A percentile compares a stretch with the other conserved stretches of the same genome.
These are phyloP conservation scores for Anthoscopus minutus DNA, from an alignment of 2,113 vertebrate genomes.

Conservation along the genomic window DNA sequence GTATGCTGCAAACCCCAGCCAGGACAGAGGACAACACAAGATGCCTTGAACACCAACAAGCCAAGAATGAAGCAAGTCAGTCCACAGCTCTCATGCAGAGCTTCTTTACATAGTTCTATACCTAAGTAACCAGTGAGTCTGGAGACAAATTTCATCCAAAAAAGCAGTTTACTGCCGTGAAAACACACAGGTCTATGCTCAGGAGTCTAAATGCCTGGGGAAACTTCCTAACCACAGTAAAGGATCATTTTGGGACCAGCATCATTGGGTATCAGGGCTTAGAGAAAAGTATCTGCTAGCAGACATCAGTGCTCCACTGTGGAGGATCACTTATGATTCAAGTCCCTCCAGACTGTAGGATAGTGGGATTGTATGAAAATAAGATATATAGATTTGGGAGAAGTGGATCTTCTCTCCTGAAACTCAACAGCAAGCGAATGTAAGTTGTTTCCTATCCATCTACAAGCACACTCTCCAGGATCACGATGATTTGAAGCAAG, in stretches of 20 bases:
- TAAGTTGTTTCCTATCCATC: background rate
- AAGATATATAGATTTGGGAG: background rate
- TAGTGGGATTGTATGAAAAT: background rate
- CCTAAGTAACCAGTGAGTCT: background rate
- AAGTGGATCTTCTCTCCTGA: background rate
- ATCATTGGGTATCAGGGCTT: background rate
- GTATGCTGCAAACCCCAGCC: background rate
- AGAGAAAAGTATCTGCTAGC: background rate
- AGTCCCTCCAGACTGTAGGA: background rate
- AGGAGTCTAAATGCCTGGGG: background rate
- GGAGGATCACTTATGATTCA: background rate
- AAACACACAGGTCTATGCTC: background rate
- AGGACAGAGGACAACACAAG: rapidly evolving
- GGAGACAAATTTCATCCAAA: background rate
- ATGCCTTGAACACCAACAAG: background rate
- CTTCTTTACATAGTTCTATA: background rate
- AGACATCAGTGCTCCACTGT: background rate
- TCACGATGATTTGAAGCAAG: background rate
- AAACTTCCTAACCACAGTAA: background rate
- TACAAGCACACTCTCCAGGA: background rate
- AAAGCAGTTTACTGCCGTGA: background rate
- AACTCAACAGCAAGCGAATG: background rate
- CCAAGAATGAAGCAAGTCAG: background rate
- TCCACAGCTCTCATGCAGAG: rapidly evolving
- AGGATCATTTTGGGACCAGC: background rate